phyloP scores from a whole-genome alignment of 2,113 vertebrate species.

The Tonatia bakeri region DNA sequence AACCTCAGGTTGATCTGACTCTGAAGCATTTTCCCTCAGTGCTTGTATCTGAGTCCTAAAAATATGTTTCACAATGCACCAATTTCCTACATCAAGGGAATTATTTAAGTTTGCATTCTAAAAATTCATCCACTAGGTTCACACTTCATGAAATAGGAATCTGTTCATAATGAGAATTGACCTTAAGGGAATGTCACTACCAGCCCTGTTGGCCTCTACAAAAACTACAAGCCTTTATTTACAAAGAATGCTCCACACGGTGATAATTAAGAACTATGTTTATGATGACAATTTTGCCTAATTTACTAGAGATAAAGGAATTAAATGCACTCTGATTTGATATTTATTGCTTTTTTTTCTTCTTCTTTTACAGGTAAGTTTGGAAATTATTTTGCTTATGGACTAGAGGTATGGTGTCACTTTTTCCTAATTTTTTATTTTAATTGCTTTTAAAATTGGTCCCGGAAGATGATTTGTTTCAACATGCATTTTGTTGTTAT shows the following conservation, averaged over 20 bases:
- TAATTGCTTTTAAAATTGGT: neutral
- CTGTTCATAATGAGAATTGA: neutral
- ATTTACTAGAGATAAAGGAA: neutral
- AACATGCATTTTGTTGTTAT: neutral
- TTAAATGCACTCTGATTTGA: neutral
- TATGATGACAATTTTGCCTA: neutral
- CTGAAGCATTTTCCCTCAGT: neutral
- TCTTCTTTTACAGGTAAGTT: conserved; percentile 77
- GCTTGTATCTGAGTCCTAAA: neutral
- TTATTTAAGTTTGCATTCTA: neutral
- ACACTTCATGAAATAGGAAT: neutral
- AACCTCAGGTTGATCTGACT: neutral
- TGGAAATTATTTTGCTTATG: conserved; percentile 58
- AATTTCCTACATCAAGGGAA: neutral
- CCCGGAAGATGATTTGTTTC: neutral
- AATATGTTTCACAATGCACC: neutral
- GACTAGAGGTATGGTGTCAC: conserved; percentile 42
- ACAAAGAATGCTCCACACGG: neutral
- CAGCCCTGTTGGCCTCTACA: neutral
- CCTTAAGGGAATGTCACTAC: neutral
- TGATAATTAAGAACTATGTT: neutral
- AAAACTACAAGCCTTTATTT: neutral
- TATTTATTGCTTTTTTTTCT: conserved; percentile 36
- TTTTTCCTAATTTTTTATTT: conserved; percentile 48
- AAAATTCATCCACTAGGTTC: neutral